Conservation (phyloP, 1,140 invertebrate genomes). For the Heterodera schachtii region DNA sequence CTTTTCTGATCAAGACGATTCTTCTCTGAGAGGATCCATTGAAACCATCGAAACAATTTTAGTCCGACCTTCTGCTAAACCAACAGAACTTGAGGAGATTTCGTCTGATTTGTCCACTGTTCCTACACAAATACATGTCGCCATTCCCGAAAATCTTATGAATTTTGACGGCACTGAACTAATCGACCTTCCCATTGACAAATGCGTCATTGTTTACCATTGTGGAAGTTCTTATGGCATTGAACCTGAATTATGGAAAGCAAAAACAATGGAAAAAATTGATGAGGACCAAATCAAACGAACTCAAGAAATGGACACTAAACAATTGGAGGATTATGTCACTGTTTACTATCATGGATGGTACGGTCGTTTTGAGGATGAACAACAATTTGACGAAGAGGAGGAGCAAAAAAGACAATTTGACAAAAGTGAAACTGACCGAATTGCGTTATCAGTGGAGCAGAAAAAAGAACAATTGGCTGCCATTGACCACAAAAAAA, state of each 20-base stretch:
- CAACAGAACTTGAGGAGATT: background rate
- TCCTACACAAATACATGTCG: background rate
- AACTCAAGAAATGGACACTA: background rate
- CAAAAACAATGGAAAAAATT: background rate
- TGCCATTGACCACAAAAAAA: background rate
- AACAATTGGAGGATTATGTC: background rate
- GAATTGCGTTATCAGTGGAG: background rate
- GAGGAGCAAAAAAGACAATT: too few species aligned
- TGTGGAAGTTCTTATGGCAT: too few species aligned
- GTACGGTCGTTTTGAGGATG: conserved; percentile 3
- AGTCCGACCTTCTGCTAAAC: background rate
- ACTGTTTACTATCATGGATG: conserved; percentile 19
- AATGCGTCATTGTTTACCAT: conserved; percentile 22
- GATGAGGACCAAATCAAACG: background rate
- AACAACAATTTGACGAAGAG: too few species aligned
- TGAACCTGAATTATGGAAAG: too few species aligned
- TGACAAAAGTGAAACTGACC: background rate
- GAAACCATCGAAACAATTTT: conserved; percentile 13
- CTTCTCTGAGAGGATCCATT: background rate
- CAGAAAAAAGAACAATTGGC: background rate
- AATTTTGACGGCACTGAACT: background rate
- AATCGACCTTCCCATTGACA: conserved; percentile 17
- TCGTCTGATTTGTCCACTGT: background rate
- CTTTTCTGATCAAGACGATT: conserved; percentile 18
- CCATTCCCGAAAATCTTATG: background rate